A percentile compares a stretch with the other conserved stretches of the same genome.
Conservation (phyloP, 2,888 invertebrate species). For the Lepidonotus clava region DNA sequence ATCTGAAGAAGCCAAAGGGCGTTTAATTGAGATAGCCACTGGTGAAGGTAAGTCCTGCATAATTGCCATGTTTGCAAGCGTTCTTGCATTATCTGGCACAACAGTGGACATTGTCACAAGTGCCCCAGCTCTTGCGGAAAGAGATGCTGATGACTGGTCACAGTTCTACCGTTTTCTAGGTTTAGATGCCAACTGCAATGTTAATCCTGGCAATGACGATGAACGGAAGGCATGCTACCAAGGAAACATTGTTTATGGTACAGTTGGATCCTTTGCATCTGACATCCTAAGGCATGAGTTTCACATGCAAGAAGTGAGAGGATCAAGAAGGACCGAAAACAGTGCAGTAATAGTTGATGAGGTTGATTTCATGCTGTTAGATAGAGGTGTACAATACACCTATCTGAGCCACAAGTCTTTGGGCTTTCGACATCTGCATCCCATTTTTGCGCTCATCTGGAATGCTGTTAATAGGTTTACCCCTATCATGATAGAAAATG, state of each 20-base stretch:
- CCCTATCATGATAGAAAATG: not conserved
- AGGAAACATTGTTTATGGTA: slow-evolving; percentile 59
- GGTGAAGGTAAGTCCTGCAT: slow-evolving; percentile 73
- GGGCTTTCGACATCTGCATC: slow-evolving; percentile 60
- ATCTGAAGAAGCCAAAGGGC: slow-evolving; percentile 53
- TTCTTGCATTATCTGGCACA: slow-evolving; percentile 69
- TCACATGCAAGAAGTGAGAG: slow-evolving; percentile 51
- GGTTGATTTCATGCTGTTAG: slow-evolving; percentile 61
- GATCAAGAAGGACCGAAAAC: slow-evolving; percentile 35
- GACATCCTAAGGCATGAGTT: slow-evolving; percentile 58
- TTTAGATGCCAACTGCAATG: not conserved
- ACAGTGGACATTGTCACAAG: slow-evolving; percentile 60
- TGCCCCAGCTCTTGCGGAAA: slow-evolving; percentile 61
- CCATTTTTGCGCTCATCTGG: slow-evolving; percentile 59
- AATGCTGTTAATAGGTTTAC: slow-evolving; percentile 19
- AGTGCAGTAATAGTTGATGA: slow-evolving; percentile 61
- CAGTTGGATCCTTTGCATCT: slow-evolving; percentile 59
- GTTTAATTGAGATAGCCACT: slow-evolving; percentile 76
- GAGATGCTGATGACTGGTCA: slow-evolving; percentile 54
- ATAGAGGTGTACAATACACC: slow-evolving; percentile 58
- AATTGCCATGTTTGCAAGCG: slow-evolving; percentile 72
- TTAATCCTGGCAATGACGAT: not conserved
- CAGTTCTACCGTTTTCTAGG: slow-evolving; percentile 54
- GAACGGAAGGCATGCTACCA: slow-evolving; percentile 44
- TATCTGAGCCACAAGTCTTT: slow-evolving; percentile 49